Evolutionary conservation across 2,888 invertebrate species (phyloP), one percentile per base, ranked within the genome.

Genomic region (Parthenolecanium corni): DNA sequence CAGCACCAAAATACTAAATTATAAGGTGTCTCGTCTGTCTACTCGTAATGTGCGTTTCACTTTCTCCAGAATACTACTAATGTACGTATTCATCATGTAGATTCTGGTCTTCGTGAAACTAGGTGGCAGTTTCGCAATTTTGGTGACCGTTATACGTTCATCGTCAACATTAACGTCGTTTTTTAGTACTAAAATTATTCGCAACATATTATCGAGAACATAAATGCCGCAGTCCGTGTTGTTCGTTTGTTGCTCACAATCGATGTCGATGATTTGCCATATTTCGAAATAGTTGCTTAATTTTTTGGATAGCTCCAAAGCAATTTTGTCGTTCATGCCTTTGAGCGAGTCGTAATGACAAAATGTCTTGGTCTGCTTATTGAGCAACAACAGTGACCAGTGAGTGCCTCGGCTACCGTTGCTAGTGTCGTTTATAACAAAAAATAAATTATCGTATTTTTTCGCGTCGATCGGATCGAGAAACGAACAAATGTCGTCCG

Each of bases 51-150:
- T 49, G 31, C 61, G 49, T 21, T 61, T 61, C 23, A 51, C 49
- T 23, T 61, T 61, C 16, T 61, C 49, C 23, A 61, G 16, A 31
- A 61, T 47, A 20, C 49, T 40, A 38, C 40, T 40, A 2, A 61
- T 61, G 14, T 61, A 61, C n/a, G 61, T 61, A 51, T 38, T 61
- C 61, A 61, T 61, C 61, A 61, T 61, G 40, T 61, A 61, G 16
- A 61, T 61, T 51, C 61, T 61, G 9, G 61, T 61, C 14, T 61
- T 61, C 9, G 61, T 61, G 12, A 61, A 61, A 23, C 61, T 61
- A 23, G 61, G 38, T n/a, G 61, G 61, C 36, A 61, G 38, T 40
- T 61, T 61, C 4, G 49, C 36, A 6, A 61, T 51, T 51, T 61
- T 61, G 16, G 40, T 12, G 38, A 36, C n/a, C 4, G 38, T 61